A percentile compares a stretch with the other conserved stretches of the same genome.
Evolutionary conservation across 2,888 invertebrate genomes (phyloP).

Genomic region (Xylocampa areola): DNA sequence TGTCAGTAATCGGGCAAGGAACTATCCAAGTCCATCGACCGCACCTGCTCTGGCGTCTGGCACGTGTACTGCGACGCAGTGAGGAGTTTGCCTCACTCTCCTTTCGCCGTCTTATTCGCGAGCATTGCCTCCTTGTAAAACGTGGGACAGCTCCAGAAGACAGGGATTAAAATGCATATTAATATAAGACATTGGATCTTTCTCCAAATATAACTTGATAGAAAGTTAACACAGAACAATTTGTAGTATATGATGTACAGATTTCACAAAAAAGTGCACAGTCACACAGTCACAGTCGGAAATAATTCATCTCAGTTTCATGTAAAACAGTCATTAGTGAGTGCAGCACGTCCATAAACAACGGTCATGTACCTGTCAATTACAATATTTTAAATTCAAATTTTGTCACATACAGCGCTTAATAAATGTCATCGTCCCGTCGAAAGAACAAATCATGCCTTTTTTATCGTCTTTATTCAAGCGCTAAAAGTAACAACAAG

Average conservation of each 20-base stretch:
- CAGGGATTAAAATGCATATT: too few relatives aligned
- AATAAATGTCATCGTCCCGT: slow-evolving; percentile 57
- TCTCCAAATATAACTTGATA: not conserved
- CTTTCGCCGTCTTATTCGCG: too few relatives aligned
- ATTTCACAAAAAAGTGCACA: slow-evolving; percentile 25
- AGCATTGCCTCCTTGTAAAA: too few relatives aligned
- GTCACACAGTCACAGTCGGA: slow-evolving; percentile 27
- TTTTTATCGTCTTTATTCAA: slow-evolving; percentile 30
- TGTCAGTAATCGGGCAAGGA: too few relatives aligned
- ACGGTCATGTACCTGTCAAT: slow-evolving; percentile 63
- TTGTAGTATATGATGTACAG: slow-evolving; percentile 19
- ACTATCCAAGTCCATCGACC: too few relatives aligned
- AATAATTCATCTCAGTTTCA: slow-evolving; percentile 50
- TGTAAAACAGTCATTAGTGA: slow-evolving; percentile 61
- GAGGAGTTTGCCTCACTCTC: too few relatives aligned
- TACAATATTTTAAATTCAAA: slow-evolving; percentile 62
- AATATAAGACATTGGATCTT: not conserved
- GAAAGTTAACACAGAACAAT: not conserved
- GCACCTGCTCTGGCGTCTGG: too few relatives aligned
- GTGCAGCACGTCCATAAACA: slow-evolving; percentile 55
- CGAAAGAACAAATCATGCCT: slow-evolving; percentile 33
- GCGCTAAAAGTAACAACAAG: slow-evolving; percentile 42
- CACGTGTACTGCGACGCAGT: too few relatives aligned
- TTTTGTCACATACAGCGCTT: slow-evolving; percentile 56
- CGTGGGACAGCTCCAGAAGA: too few relatives aligned